phyloP scores from a whole-genome alignment of 2,797 vertebrate genomes.

The Cetoscarus ocellatus region DNA sequence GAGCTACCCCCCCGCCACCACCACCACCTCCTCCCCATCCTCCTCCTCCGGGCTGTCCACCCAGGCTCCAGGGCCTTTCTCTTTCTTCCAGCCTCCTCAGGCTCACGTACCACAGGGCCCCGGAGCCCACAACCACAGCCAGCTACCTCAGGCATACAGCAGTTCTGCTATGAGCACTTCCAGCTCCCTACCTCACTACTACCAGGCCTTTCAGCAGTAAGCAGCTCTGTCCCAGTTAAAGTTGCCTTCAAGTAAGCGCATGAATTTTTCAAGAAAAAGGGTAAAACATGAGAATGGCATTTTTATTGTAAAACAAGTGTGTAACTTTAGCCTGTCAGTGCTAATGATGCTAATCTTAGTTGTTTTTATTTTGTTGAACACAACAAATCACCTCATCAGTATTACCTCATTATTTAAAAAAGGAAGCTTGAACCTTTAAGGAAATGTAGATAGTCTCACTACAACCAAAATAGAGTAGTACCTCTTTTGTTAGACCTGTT shows the following conservation, averaged over 20 bases:
- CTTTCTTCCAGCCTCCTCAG: constrained; percentile 89
- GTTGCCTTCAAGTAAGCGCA: constrained; percentile 35
- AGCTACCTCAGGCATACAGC: constrained; percentile 93
- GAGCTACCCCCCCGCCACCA: constrained; percentile 89
- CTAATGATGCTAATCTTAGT: constrained; percentile 59
- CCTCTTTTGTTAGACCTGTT: constrained; percentile 43
- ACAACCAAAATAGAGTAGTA: constrained; percentile 65
- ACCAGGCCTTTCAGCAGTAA: constrained; percentile 95
- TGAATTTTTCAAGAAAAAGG: constrained; percentile 42
- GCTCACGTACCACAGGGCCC: constrained; percentile 88
- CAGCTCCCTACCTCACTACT: constrained; percentile 95
- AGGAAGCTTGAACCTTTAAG: constrained; percentile 64
- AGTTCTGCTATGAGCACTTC: constrained; percentile 91
- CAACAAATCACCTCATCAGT: constrained; percentile 84
- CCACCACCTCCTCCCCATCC: constrained; percentile 73
- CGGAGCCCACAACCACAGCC: constrained; percentile 83
- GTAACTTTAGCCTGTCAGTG: constrained; percentile 54
- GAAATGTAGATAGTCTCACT: constrained; percentile 54
- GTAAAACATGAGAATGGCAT: constrained; percentile 43
- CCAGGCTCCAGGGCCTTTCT: constrained; percentile 88
- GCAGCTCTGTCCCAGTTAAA: constrained; percentile 38
- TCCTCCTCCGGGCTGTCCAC: constrained; percentile 80
- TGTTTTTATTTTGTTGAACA: constrained; percentile 59
- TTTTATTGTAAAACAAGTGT: constrained; percentile 43
- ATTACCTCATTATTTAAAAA: constrained; percentile 81